Percentiles rank a stretch among this genome's conserved stretches.
Evolutionary conservation across 2,888 invertebrate genomes (phyloP).

Genomic region (Drosophila histrio): DNA sequence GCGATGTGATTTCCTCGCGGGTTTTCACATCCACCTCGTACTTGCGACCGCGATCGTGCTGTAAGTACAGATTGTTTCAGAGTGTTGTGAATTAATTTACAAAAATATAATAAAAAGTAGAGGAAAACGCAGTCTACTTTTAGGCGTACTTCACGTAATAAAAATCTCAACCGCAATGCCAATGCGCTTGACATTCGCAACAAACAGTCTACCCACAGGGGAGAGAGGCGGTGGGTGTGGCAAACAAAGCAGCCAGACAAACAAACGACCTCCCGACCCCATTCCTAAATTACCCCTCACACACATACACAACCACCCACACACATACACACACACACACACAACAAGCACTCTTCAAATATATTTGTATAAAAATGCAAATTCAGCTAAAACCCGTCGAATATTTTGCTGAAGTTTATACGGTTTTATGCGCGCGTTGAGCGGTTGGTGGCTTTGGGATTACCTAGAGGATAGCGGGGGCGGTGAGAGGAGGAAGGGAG

Average conservation of each 20-base stretch:
- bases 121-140: slow-evolving; percentile 32
- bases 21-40: slow-evolving; percentile 93
- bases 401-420: slow-evolving; percentile 70
- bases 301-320: neutral
- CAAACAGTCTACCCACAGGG: slow-evolving; percentile 15
- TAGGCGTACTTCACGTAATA: slow-evolving; percentile 44
- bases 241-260: slow-evolving; percentile 60
- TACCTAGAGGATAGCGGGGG: neutral
- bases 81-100: slow-evolving; percentile 45
- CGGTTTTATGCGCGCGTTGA: slow-evolving; percentile 56
- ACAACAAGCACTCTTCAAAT: slow-evolving; percentile 76
- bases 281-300: slow-evolving; percentile 21
- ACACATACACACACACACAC: neutral
- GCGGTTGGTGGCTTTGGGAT: slow-evolving; percentile 43
- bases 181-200: slow-evolving; percentile 65
- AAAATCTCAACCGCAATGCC: slow-evolving; percentile 61
- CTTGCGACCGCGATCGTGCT: slow-evolving; percentile 90
- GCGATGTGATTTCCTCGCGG: slow-evolving; percentile 97
- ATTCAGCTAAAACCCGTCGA: slow-evolving; percentile 79
- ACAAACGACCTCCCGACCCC: slow-evolving; percentile 48
- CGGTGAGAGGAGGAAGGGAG: neutral
- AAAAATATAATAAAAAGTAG: slow-evolving; percentile 11
- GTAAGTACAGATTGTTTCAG: slow-evolving; percentile 44
- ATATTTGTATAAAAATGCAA: slow-evolving; percentile 82
- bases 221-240: slow-evolving; percentile 11